Evolutionary conservation across 1,140 invertebrate species (phyloP), one percentile per base, ranked within the genome.

Genomic region (Popillia japonica): DNA sequence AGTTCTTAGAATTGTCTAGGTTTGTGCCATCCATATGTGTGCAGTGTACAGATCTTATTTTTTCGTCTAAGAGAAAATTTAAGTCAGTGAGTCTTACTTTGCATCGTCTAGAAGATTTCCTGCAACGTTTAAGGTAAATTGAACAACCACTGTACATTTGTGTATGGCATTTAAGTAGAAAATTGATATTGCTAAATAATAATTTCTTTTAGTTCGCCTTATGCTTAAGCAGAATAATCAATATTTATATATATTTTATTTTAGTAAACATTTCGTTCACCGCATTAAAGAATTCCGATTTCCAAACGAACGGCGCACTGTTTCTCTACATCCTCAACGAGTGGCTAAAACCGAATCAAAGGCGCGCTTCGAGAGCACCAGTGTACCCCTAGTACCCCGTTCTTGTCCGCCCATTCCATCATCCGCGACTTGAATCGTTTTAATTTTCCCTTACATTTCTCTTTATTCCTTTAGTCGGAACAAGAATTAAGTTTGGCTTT

Each of bases 401-500:
- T 22, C 22, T 68, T 14, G 22, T 17, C 61, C 22, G 22, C 61
- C 61, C 61, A 22, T 68, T 68, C 61, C 61, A 34, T 68, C 61
- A 68, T 68, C 84, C 80, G 79, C 79, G 83, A 85, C 80, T 86
- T 86, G 85, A 87, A 87, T 87, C 86, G 86, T 87, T 87, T 87
- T 87, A 87, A 87, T 87, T 87, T 87, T 87, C 86, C 86, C 85
- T 85, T 86, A 86, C 86, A 87, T 87, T 87, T 87, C 86, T 86
- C 86, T 87, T 86, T 85, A 87, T 87, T 87, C 86, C 86, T 86
- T 86, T 84, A 86, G 83, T 84, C 83, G 83, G 84, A 86, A 86
- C 86, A 86, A 86, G 86, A 87, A 87, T 87, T 87, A 87, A 87
- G 86, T 87, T 87, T 87, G 86, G 86, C 86, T 87, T 87, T 87